These are phyloP conservation scores for Diachasmimorpha longicaudata DNA, from an alignment of 1,140 invertebrate genomes.

Conservation along the genomic window DNA sequence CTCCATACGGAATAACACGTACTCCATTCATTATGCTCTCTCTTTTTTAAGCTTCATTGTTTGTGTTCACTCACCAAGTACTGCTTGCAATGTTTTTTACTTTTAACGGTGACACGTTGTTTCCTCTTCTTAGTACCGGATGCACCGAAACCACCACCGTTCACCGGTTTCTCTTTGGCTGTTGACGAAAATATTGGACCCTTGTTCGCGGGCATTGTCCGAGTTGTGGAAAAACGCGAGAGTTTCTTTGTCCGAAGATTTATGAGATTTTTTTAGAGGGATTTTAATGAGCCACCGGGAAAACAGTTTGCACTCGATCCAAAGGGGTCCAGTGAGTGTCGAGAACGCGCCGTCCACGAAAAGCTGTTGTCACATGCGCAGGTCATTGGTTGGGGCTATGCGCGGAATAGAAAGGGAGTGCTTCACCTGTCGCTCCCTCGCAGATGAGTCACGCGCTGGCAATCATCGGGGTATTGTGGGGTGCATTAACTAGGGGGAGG, in stretches of 20 bases:
- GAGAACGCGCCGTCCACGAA: not conserved
- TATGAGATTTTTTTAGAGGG: not conserved
- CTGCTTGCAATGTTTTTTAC: slow-evolving; percentile 52
- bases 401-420: not conserved
- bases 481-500: not conserved
- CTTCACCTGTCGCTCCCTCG: slow-evolving; percentile 2
- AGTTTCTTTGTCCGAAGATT: not conserved
- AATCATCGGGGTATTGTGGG: not conserved
- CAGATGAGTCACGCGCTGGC: slow-evolving; percentile 1
- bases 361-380: not conserved
- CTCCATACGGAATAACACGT: not conserved
- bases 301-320: not conserved
- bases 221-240: not conserved
- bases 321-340: not conserved
- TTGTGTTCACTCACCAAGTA: slow-evolving; percentile 47
- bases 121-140: slow-evolving; percentile 43
- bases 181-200: slow-evolving; percentile 40
- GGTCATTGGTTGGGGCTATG: not conserved
- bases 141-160: slow-evolving; percentile 33
- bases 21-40: not conserved
- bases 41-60: slow-evolving; percentile 11
- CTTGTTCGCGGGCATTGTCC: slow-evolving; percentile 52
- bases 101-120: slow-evolving; percentile 43
- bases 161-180: slow-evolving; percentile 44
- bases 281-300: not conserved